Percentiles rank a stretch among this genome's conserved stretches.
Evolutionary conservation across 2,888 invertebrate genomes (phyloP).

Genomic region (Sesia apiformis): DNA sequence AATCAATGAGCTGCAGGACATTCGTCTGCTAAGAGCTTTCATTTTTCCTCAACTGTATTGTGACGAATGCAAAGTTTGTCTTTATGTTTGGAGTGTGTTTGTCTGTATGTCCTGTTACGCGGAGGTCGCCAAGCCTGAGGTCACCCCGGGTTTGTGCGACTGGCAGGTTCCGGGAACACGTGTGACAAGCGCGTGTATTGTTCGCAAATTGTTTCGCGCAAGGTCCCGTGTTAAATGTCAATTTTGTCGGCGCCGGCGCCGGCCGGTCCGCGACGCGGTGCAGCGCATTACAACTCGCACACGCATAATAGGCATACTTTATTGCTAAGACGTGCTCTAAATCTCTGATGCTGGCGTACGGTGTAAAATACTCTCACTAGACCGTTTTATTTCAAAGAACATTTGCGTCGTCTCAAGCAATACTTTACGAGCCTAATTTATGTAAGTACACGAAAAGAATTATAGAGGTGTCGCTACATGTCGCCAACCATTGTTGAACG

Average conservation of each 20-base stretch:
- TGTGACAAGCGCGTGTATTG: conserved; percentile 49
- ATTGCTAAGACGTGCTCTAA: background rate
- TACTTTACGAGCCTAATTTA: no score
- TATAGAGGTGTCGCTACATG: no score
- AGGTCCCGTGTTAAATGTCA: conserved; percentile 66
- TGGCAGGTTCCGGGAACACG: conserved; percentile 56
- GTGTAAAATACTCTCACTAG: no score
- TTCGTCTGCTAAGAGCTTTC: background rate
- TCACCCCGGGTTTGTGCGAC: conserved; percentile 30
- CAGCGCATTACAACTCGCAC: background rate
- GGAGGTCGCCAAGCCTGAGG: conserved; percentile 46
- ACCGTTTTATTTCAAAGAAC: no score
- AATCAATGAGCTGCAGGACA: background rate
- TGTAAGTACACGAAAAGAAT: no score
- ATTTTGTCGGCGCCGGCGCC: conserved; percentile 48
- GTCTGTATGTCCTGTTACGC: conserved; percentile 5
- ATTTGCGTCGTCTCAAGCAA: no score
- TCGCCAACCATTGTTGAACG: no score
- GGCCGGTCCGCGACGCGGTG: conserved; percentile 1
- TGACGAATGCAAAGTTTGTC: background rate
- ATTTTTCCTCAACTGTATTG: background rate
- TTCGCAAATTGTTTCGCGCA: conserved; percentile 57
- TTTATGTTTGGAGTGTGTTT: background rate
- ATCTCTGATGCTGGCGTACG: background rate
- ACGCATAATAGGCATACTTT: background rate